Conservation (phyloP, 2,797 vertebrate genomes). For the Peromyscus aztecus region DNA sequence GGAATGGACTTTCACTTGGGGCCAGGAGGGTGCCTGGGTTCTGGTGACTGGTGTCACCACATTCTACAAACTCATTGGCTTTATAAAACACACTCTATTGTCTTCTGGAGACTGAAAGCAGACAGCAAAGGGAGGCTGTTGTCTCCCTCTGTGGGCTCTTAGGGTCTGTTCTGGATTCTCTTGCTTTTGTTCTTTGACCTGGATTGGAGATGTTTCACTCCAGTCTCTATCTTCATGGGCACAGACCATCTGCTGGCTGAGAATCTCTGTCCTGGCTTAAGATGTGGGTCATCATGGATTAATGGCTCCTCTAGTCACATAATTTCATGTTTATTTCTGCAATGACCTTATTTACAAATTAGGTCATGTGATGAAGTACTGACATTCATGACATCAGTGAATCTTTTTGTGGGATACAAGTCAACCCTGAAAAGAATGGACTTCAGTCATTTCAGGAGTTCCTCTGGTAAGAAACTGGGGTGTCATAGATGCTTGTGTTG, state of each 20-base stretch:
- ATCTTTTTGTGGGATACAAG: background rate
- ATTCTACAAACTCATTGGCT: too few species aligned
- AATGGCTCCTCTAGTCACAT: background rate
- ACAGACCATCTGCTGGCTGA: background rate
- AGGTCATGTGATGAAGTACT: background rate
- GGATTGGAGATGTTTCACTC: background rate
- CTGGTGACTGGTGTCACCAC: too few species aligned
- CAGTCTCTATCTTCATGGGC: background rate
- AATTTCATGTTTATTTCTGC: background rate
- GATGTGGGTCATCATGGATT: fast-evolving
- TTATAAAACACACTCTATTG: too few species aligned
- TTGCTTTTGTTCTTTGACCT: background rate
- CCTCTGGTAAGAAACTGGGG: background rate
- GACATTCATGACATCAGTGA: background rate
- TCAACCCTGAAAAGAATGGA: too few species aligned
- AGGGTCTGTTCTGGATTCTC: background rate
- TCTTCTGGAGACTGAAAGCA: background rate
- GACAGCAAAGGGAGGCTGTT: fast-evolving
- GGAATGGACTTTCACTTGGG: background rate
- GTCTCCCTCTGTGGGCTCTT: background rate
- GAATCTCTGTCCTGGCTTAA: background rate
- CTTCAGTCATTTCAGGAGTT: too few species aligned
- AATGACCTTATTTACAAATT: background rate
- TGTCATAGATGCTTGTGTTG: fast-evolving
- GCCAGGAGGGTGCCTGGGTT: background rate